These are phyloP conservation scores for Bubo blakistoni DNA, from an alignment of 2,113 vertebrate species.

Conservation along the genomic window DNA sequence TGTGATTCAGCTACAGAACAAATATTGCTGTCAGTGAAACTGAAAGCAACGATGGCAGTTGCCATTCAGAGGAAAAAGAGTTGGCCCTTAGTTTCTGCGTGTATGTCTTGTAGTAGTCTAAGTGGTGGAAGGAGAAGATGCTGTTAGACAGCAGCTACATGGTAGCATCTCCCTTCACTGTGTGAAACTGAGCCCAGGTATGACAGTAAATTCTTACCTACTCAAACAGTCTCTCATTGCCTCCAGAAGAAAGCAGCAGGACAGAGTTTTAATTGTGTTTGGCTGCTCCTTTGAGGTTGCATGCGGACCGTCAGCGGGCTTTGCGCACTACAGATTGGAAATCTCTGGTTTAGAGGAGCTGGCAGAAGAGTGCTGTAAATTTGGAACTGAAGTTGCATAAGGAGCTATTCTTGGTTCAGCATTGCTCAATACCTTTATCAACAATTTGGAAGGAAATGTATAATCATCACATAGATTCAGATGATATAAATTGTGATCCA, in stretches of 20 bases:
- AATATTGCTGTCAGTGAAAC: not conserved
- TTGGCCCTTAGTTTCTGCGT: not conserved
- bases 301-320: not conserved
- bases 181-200: not conserved
- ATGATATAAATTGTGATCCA: not conserved
- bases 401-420: constrained; percentile 14
- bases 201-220: not conserved
- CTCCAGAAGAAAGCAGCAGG: not conserved
- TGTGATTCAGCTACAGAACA: not conserved
- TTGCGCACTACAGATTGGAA: not conserved
- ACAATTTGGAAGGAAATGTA: not conserved
- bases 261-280: not conserved
- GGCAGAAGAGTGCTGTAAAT: not conserved
- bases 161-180: not conserved
- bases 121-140: not conserved
- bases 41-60: not conserved
- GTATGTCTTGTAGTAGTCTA: not conserved
- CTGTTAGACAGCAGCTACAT: not conserved
- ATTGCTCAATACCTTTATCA: constrained; percentile 7
- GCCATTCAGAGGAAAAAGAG: not conserved
- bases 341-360: constrained; percentile 13
- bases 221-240: not conserved
- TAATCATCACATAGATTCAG: not conserved
- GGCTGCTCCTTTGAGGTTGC: constrained; percentile 2
- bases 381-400: constrained; percentile 6